phyloP scores from a whole-genome alignment of 1,140 invertebrate genomes.

The Saccostrea glomerata region DNA sequence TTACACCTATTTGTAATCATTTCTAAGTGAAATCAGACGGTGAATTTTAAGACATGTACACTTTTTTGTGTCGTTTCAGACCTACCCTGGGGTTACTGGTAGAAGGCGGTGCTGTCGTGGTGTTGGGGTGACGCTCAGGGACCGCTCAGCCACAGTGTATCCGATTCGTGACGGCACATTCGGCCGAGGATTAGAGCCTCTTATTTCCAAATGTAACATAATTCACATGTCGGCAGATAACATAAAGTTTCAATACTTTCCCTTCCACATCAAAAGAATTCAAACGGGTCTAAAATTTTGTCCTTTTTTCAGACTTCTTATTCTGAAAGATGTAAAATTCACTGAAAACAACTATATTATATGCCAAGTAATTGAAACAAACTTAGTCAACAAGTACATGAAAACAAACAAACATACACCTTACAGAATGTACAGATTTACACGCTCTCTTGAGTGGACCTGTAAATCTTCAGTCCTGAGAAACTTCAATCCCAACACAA shows the following conservation, averaged over 20 bases:
- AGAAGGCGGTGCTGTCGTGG: constrained; percentile 31
- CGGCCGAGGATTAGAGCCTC: constrained; percentile 52
- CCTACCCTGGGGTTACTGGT: constrained; percentile 51
- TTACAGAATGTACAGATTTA: neutral
- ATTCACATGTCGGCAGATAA: constrained; percentile 18
- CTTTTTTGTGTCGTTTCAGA: neutral
- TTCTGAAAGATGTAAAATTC: neutral
- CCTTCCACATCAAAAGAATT: neutral
- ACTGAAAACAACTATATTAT: constrained; percentile 7
- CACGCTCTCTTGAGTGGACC: neutral
- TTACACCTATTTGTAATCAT: too few species aligned
- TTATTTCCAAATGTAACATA: constrained; percentile 59
- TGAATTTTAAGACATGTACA: too few species aligned
- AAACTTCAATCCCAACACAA: constrained; percentile 28
- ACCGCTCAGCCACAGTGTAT: constrained; percentile 44
- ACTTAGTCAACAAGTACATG: constrained; percentile 28
- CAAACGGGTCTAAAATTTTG: neutral
- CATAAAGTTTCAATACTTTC: neutral
- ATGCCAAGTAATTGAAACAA: constrained; percentile 9
- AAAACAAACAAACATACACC: constrained; percentile 31
- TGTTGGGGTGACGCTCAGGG: constrained; percentile 51
- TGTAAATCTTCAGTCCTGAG: constrained; percentile 9
- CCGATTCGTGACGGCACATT: constrained; percentile 47
- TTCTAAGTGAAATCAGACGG: too few species aligned
- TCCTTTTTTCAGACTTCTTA: neutral